Conservation (phyloP, 2,888 invertebrate genomes). For the Drosophila parthenogenetica region DNA sequence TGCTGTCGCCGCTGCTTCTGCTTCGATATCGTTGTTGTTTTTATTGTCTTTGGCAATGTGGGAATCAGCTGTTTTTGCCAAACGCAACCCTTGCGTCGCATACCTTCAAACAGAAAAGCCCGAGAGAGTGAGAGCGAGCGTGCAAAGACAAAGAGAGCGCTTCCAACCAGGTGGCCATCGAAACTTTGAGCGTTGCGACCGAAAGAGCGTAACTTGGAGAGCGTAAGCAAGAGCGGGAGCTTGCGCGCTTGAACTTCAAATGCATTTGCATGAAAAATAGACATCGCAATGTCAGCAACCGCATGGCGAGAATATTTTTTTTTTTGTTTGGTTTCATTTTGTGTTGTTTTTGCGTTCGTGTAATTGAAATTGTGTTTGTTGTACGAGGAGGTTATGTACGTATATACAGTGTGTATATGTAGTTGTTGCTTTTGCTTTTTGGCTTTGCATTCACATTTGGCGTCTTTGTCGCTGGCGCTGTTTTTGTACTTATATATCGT, state of each 20-base stretch:
- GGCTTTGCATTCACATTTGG: conserved; percentile 39
- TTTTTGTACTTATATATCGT: conserved; percentile 51
- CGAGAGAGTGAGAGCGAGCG: conserved; percentile 2
- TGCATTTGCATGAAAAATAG: conserved; percentile 59
- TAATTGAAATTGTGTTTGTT: conserved; percentile 53
- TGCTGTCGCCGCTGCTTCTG: conserved; percentile 10
- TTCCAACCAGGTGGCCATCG: conserved; percentile 34
- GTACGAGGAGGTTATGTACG: conserved; percentile 36
- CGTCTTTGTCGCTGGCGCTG: conserved; percentile 49
- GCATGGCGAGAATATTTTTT: conserved; percentile 48
- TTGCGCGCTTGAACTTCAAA: conserved; percentile 78
- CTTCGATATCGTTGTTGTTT: conserved; percentile 7
- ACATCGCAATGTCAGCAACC: conserved; percentile 61
- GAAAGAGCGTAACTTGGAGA: conserved; percentile 19
- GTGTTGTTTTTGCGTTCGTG: conserved; percentile 30
- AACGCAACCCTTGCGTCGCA: conserved; percentile 56
- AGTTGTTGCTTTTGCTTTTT: conserved; percentile 42
- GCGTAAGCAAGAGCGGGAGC: conserved; percentile 27
- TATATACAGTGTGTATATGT: conserved; percentile 7
- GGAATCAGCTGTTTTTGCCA: conserved; percentile 58
- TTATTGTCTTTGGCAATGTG: conserved; percentile 43
- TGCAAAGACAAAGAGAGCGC: conserved; percentile 39
- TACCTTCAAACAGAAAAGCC: conserved; percentile 35
- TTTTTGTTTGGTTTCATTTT: conserved; percentile 38
- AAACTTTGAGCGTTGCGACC: conserved; percentile 8